Percentiles rank a stretch among this genome's conserved stretches.
phyloP scores from a whole-genome alignment of 2,888 invertebrate genomes.

The Hydroisotoma schaefferi region DNA sequence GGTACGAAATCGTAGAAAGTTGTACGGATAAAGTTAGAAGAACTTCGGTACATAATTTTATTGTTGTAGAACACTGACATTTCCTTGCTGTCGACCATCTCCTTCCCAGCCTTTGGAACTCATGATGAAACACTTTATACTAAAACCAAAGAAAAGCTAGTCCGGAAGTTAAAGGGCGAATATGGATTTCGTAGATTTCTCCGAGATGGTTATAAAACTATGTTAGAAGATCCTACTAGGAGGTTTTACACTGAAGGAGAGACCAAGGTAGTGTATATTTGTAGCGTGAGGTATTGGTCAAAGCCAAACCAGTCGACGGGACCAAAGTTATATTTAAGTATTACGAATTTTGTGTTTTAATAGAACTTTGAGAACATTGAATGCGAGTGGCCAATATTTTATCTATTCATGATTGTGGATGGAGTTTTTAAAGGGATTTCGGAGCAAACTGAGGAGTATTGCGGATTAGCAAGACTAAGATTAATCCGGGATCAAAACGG shows the following conservation, averaged over 20 bases:
- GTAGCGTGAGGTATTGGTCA: background rate
- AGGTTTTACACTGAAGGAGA: conserved; percentile 86
- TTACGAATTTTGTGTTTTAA: conserved; percentile 31
- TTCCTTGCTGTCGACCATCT: conserved; percentile 84
- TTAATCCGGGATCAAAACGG: conserved; percentile 77
- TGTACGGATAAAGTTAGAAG: background rate
- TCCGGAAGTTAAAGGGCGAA: conserved; percentile 75
- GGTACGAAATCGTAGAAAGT: conserved; percentile 61
- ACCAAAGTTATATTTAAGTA: background rate
- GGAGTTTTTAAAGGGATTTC: conserved; percentile 83
- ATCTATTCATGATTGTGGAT: conserved; percentile 92
- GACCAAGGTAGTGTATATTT: conserved; percentile 62
- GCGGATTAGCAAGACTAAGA: conserved; percentile 73
- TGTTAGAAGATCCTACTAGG: conserved; percentile 73
- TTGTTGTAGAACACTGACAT: conserved; percentile 79
- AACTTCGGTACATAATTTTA: background rate
- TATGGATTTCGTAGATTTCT: conserved; percentile 92
- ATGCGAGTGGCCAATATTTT: conserved; percentile 97
- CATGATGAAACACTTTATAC: conserved; percentile 88
- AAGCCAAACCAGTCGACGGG: background rate
- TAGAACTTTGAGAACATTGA: conserved; percentile 91
- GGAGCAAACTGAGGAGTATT: conserved; percentile 89
- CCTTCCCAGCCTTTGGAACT: conserved; percentile 97
- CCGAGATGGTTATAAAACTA: conserved; percentile 89
- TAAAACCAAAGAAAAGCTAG: conserved; percentile 79